Evolutionary conservation across 2,113 vertebrate genomes (phyloP), one percentile per base, ranked within the genome.

Genomic region (Steatornis caripensis): DNA sequence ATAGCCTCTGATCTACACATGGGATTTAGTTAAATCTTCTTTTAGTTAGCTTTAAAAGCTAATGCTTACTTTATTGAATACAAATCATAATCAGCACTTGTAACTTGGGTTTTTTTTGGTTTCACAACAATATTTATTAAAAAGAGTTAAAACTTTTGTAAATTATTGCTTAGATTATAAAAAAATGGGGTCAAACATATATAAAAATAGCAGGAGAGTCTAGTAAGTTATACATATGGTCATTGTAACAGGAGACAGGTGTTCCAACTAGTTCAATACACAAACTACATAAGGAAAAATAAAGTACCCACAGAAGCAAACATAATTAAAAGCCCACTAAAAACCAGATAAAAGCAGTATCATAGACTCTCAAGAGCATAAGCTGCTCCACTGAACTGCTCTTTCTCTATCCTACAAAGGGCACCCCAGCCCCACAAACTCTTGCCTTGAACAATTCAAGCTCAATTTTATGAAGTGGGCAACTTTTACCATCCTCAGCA

Each of bases 1-100:
- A 97, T 72, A 96, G 66, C 41, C 78, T 93, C 92, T 89, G 72
- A 89, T 81, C 65, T 79, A 89, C 70, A 61, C 22, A 54, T 8
- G 65, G 48, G 53, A 92, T 72, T 89, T 69, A 62, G 41, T 30
- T 83, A 74, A 69, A 84, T 55, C 71, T 87, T 84, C 30, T 84
- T 89, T 36, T 12, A 53, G 36, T 49, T 68, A 57, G 20, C 41
- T 95, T 82, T 84, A 89, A 95, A 92, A 87, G 26, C n/a, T 49
- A 91, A 76, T 1, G 5, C 17, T 92, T 71, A 45, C 32, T 92
- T 92, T 87, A 48, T 16, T 92, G 76, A 89, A 82, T n/a, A 66
- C 9, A 87, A 89, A 66, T 65, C 22, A 41, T 54, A 64, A n/a
- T 1, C 1, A 84, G 19, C 10, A 41, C 10, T 69, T 89, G 8